Percentiles rank a stretch among this genome's conserved stretches.
These are phyloP conservation scores for Conger conger DNA, from an alignment of 2,113 vertebrate genomes.

Conservation along the genomic window DNA sequence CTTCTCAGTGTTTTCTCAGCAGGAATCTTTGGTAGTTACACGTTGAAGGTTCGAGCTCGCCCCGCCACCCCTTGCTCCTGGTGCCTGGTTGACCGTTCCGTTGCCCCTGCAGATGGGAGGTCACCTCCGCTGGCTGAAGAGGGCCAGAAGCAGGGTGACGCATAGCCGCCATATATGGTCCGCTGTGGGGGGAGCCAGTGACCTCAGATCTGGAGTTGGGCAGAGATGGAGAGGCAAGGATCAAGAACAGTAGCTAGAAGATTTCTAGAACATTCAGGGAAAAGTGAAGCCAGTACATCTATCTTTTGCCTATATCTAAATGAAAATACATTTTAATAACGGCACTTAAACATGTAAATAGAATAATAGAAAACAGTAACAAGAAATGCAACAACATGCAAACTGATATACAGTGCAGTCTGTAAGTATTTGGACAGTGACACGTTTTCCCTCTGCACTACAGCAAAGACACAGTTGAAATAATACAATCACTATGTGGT, in stretches of 20 bases:
- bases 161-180: slow-evolving; percentile 89
- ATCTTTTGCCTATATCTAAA: too few relatives aligned
- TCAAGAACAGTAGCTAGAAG: not conserved
- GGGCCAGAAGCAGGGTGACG: slow-evolving; percentile 81
- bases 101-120: slow-evolving; percentile 81
- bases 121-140: slow-evolving; percentile 97
- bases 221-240: not conserved
- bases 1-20: slow-evolving; percentile 64
- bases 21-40: slow-evolving; percentile 79
- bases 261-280: not conserved
- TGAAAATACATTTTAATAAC: too few relatives aligned
- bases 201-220: slow-evolving; percentile 58
- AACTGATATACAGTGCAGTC: too few relatives aligned
- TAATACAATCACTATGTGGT: too few relatives aligned
- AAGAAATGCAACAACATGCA: too few relatives aligned
- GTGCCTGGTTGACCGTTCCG: slow-evolving; percentile 72
- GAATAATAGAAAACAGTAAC: too few relatives aligned
- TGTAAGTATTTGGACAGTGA: too few relatives aligned
- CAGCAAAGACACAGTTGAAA: too few relatives aligned
- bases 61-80: slow-evolving; percentile 86
- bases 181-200: slow-evolving; percentile 47
- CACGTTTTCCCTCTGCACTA: too few relatives aligned
- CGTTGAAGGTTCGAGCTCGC: slow-evolving; percentile 84
- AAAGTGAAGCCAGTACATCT: too few relatives aligned
- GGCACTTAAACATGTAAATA: too few relatives aligned